Percentiles rank a stretch among this genome's conserved stretches.
phyloP scores from a whole-genome alignment of 1,140 invertebrate species.

The Drosophila micromelanica region DNA sequence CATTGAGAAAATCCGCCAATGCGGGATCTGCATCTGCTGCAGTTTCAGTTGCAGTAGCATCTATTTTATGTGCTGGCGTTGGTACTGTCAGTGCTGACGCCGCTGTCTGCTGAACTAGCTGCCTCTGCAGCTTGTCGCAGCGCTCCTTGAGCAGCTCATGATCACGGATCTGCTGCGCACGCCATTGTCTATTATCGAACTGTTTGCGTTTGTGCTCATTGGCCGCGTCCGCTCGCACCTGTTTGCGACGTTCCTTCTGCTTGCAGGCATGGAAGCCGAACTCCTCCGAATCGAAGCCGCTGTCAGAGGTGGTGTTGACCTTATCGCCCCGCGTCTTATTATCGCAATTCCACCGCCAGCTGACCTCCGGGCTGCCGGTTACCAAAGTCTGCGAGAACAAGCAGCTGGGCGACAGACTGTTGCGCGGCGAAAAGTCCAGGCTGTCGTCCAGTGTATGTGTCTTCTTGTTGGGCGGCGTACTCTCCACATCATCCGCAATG shows the following conservation, averaged over 20 bases:
- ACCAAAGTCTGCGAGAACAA: constrained; percentile 73
- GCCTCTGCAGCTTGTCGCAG: constrained; percentile 65
- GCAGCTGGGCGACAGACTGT: constrained; percentile 65
- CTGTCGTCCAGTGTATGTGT: constrained; percentile 71
- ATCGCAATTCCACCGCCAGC: constrained; percentile 73
- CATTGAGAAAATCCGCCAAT: constrained; percentile 72
- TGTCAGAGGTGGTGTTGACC: constrained; percentile 64
- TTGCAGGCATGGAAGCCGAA: constrained; percentile 16
- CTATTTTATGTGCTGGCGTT: background rate
- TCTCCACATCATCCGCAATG: constrained; percentile 41
- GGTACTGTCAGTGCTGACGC: background rate
- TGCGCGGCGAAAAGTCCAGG: constrained; percentile 67
- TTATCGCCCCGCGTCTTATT: constrained; percentile 30
- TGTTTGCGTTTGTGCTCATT: constrained; percentile 59
- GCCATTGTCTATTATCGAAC: constrained; percentile 57
- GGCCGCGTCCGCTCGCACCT: constrained; percentile 46
- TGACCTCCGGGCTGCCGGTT: constrained; percentile 74
- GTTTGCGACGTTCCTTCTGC: constrained; percentile 53
- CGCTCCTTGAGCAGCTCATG: constrained; percentile 69
- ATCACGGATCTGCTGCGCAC: constrained; percentile 65
- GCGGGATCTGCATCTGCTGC: constrained; percentile 17
- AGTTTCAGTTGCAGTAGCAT: no score
- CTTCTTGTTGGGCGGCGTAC: constrained; percentile 69
- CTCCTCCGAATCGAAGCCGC: constrained; percentile 71
- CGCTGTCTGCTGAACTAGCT: constrained; percentile 54